Base-by-base conservation (phyloP, 2,113 vertebrate species). In the Misgurnus mizolepis region DNA sequence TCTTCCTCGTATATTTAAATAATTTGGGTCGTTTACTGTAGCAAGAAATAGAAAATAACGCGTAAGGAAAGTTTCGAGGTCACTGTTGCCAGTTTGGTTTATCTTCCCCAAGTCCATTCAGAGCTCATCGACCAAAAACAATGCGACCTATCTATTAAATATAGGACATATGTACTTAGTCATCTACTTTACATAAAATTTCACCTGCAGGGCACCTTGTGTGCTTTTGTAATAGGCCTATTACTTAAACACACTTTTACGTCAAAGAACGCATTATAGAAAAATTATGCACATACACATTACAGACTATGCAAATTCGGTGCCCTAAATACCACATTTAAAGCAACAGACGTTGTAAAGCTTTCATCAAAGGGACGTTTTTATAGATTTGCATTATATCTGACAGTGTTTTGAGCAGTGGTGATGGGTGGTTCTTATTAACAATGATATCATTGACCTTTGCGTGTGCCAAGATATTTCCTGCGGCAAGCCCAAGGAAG, bases 361-460 rank as follows among this genome's bases (percentile, higher is more conserved):
- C 72, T 62, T 61, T 45, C 12, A 17, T 47, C 41, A 75, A 34
- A 15, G 15, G 50, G 3, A 5, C 39, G 11, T 71, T 71, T 56
- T 69, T 17, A 55, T 39, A 50, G n/a, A 67, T 60, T 64, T 79
- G 9, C 14, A 12, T 71, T 66, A 78, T 78, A 69, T 77, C 65
- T 62, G 68, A 49, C 49, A 66, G 34, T 83, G 65, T 78, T 50
- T 49, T 72, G 77, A 71, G 55, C 40, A 17, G 3, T 39, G 58
- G 11, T 83, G 73, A 81, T 80, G 75, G 12, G 47, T 53, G 56
- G 43, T 11, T 65, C 79, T 85, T 83, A 87, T 87, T 83, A 82
- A 83, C 73, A 65, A 73, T 80, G 82, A 85, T 80, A 83, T 79
- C 68, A 65, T 68, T 87, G 80, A 81, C 86, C 86, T 87, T 87